Evolutionary conservation across 2,797 vertebrate genomes (phyloP).

Genomic region (Peromyscus eremicus): DNA sequence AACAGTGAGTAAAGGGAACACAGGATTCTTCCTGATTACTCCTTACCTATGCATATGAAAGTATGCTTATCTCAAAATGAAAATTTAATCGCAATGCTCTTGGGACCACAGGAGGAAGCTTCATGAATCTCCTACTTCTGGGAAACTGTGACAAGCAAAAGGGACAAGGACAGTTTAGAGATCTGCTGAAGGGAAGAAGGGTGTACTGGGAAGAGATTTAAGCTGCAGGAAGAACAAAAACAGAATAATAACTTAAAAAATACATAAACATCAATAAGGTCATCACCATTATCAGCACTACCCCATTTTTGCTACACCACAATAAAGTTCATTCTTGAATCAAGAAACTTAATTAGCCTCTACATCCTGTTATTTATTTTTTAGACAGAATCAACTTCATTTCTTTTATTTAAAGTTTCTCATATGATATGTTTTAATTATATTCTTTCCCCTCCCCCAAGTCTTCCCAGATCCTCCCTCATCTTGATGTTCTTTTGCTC

Average conservation of each 20-base stretch:
- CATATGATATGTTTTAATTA: not conserved
- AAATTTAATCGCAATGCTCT: not conserved
- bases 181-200: not conserved
- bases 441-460: not conserved
- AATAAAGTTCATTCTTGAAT: constrained; percentile 7
- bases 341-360: not conserved
- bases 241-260: not conserved
- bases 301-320: not conserved
- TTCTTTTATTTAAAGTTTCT: not conserved
- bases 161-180: not conserved
- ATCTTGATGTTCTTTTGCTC: not conserved
- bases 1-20: not conserved
- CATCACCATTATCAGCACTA: not conserved
- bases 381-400: not conserved
- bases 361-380: not conserved
- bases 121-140: not conserved
- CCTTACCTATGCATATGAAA: not conserved
- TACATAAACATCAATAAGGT: not conserved
- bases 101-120: not conserved
- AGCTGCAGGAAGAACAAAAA: not conserved
- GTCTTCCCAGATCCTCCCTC: not conserved
- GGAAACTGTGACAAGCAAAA: not conserved
- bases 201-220: not conserved
- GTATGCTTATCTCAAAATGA: not conserved
- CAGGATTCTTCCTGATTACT: not conserved